Evolutionary conservation across 2,113 vertebrate species (phyloP).

Genomic region (Nothoprocta pentlandii): DNA sequence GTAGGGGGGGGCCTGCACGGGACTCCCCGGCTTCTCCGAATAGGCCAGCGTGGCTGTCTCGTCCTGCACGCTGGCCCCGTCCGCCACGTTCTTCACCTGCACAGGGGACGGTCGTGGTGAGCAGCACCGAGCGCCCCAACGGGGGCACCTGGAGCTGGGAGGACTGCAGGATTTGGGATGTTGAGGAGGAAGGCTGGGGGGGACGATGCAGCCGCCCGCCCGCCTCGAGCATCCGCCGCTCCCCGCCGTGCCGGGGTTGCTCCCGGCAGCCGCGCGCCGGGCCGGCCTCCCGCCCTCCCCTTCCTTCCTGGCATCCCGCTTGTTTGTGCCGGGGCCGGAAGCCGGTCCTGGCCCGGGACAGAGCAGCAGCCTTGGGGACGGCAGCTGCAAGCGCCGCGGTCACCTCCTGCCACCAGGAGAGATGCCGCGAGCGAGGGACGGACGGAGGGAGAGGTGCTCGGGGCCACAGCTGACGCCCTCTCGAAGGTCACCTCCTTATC

Average conservation of each 20-base stretch:
- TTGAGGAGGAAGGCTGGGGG: too few relatives aligned
- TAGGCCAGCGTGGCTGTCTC: constrained; percentile 79
- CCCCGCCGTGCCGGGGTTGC: background rate
- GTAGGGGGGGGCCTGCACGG: constrained; percentile 58
- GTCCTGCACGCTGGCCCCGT: constrained; percentile 72
- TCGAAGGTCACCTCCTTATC: constrained; percentile 15
- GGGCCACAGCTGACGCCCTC: background rate
- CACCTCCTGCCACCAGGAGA: background rate
- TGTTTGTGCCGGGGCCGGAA: constrained; percentile 6
- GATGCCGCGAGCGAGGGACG: fast-evolving
- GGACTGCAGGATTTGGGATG: too few relatives aligned
- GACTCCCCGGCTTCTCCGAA: constrained; percentile 77
- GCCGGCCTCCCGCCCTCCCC: background rate
- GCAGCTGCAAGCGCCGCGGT: background rate
- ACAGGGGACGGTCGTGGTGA: background rate
- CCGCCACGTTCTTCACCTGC: constrained; percentile 88
- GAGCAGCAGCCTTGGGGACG: background rate
- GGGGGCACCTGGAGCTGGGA: too few relatives aligned
- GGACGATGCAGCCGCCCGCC: background rate
- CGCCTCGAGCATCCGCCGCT: too few relatives aligned
- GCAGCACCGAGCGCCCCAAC: too few relatives aligned
- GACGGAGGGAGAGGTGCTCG: fast-evolving
- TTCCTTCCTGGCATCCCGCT: constrained; percentile 52
- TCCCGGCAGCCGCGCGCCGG: background rate
- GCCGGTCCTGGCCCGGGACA: background rate